Evolutionary conservation across 1,140 invertebrate species (phyloP).

Genomic region (Agraylea sexmaculata): DNA sequence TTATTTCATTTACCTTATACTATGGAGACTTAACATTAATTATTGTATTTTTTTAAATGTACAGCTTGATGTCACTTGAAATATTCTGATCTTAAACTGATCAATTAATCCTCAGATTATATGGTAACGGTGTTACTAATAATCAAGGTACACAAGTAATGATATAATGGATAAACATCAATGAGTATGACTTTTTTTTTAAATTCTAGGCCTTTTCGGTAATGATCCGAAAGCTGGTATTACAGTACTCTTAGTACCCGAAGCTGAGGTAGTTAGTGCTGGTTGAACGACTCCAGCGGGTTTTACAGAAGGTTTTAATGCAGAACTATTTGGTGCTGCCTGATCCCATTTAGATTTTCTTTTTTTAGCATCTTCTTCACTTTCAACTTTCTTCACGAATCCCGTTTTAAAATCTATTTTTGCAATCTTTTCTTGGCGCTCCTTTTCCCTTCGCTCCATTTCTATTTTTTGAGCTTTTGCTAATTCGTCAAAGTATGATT

Average conservation of each 20-base stretch:
- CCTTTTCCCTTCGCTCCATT: conserved; percentile 87
- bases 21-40: neutral
- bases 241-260: conserved; percentile 75
- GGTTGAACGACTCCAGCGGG: conserved; percentile 49
- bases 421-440: conserved; percentile 69
- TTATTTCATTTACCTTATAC: too few species aligned
- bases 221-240: conserved; percentile 81
- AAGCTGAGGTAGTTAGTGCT: conserved; percentile 61
- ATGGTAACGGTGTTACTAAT: too few species aligned
- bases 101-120: too few species aligned
- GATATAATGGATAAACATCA: too few species aligned
- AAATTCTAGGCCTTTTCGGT: conserved; percentile 48
- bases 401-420: conserved; percentile 86
- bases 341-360: conserved; percentile 88
- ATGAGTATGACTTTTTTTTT: too few species aligned
- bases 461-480: conserved; percentile 80
- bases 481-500: conserved; percentile 88
- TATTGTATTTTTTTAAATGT: neutral
- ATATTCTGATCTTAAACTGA: too few species aligned
- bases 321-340: conserved; percentile 48
- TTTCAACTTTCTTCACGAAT: conserved; percentile 56
- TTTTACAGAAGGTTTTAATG: conserved; percentile 40
- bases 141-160: too few species aligned
- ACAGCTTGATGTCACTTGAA: too few species aligned
- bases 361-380: conserved; percentile 56